phyloP scores from a whole-genome alignment of 2,797 vertebrate genomes.

The Macropodus opercularis region DNA sequence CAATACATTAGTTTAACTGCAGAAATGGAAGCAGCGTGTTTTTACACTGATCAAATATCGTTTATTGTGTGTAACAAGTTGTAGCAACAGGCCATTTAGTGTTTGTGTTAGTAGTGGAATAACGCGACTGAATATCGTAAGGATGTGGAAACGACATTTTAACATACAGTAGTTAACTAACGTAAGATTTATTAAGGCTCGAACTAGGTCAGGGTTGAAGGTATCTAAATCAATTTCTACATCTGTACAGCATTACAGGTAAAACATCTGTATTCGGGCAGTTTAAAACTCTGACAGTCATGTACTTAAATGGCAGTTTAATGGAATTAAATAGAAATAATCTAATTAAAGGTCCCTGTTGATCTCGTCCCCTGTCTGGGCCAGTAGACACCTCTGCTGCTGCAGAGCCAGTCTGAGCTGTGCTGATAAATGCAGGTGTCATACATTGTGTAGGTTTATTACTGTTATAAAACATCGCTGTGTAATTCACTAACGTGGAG shows the following conservation, averaged over 20 bases:
- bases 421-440: background rate
- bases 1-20: constrained; percentile 10
- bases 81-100: no score
- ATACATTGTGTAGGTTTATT: no score
- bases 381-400: background rate
- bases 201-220: background rate
- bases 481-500: background rate
- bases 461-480: no score
- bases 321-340: constrained; percentile 1
- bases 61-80: background rate
- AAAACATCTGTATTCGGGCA: background rate
- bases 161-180: background rate
- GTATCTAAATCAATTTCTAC: constrained; percentile 5
- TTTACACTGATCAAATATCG: background rate
- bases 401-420: background rate
- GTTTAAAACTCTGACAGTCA: constrained; percentile 5
- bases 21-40: background rate
- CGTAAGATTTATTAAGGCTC: background rate
- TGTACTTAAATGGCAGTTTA: background rate
- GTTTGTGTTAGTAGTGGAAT: no score
- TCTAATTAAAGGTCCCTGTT: constrained; percentile 15
- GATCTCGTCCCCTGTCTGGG: background rate
- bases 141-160: no score
- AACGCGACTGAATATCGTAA: constrained; percentile 5
- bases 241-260: constrained; percentile 12